Evolutionary conservation across 1,140 invertebrate genomes (phyloP).

Genomic region (Drosophila pseudoobscura): DNA sequence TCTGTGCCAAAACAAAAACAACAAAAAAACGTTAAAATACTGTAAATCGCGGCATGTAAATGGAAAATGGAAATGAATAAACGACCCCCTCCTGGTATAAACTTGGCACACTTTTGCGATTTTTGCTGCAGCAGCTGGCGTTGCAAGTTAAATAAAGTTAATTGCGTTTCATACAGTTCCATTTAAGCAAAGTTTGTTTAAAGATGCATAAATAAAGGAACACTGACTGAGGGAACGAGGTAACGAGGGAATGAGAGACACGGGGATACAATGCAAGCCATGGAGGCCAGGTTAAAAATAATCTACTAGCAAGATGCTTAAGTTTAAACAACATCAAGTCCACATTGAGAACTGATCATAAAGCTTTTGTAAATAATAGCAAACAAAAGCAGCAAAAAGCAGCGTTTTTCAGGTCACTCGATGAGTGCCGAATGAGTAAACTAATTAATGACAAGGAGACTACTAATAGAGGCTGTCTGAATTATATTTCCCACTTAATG

Average conservation of each 20-base stretch:
- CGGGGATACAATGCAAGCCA: not conserved
- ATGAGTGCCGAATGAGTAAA: slow-evolving; percentile 20
- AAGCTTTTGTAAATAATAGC: slow-evolving; percentile 27
- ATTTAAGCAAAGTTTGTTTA: slow-evolving; percentile 48
- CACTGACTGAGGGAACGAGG: not conserved
- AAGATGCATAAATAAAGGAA: slow-evolving; percentile 53
- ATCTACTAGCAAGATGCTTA: slow-evolving; percentile 25
- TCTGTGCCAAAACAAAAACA: slow-evolving; percentile 28
- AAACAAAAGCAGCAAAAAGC: slow-evolving; percentile 12
- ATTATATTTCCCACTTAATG: too few species aligned
- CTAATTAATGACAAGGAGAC: slow-evolving; percentile 10
- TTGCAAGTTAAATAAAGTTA: slow-evolving; percentile 68
- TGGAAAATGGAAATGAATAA: slow-evolving; percentile 41
- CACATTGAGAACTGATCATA: slow-evolving; percentile 27
- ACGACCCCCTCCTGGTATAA: slow-evolving; percentile 37
- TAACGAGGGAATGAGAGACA: not conserved
- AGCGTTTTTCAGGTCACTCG: slow-evolving; percentile 25
- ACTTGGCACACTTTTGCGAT: slow-evolving; percentile 61
- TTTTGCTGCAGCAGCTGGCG: slow-evolving; percentile 25
- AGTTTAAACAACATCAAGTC: slow-evolving; percentile 35
- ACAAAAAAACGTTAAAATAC: slow-evolving; percentile 49
- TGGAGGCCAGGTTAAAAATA: slow-evolving; percentile 43
- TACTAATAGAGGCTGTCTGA: too few species aligned
- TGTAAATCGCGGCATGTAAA: slow-evolving; percentile 35
- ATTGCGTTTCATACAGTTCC: slow-evolving; percentile 65